phyloP scores from a whole-genome alignment of 2,888 invertebrate genomes.

The Caenorhabditis wallacei region DNA sequence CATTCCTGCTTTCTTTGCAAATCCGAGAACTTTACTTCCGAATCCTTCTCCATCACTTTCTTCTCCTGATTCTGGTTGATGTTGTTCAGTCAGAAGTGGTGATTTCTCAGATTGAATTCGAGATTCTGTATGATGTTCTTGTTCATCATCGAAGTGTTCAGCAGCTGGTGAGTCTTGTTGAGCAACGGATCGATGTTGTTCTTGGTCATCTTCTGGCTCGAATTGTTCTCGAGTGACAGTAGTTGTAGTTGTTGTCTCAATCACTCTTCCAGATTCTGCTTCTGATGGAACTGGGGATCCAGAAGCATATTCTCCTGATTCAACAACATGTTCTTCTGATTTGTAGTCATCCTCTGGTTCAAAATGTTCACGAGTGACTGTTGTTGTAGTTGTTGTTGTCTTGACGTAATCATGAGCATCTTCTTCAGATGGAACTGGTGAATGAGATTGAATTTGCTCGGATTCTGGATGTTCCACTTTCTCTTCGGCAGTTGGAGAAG shows the following conservation, averaged over 20 bases:
- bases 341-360: slow-evolving; percentile 47
- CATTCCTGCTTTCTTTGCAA: slow-evolving; percentile 74
- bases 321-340: not conserved
- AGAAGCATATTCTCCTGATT: not conserved
- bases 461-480: not conserved
- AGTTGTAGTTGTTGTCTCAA: slow-evolving; percentile 47
- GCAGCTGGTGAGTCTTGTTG: slow-evolving; percentile 20
- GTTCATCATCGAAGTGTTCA: slow-evolving; percentile 21
- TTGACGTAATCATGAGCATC: slow-evolving; percentile 5
- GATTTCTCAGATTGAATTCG: slow-evolving; percentile 34
- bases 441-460: not conserved
- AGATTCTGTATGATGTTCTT: slow-evolving; percentile 23
- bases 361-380: slow-evolving; percentile 40
- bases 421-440: slow-evolving; percentile 53
- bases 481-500: not conserved
- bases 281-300: slow-evolving; percentile 35
- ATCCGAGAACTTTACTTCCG: slow-evolving; percentile 66
- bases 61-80: slow-evolving; percentile 45
- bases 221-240: slow-evolving; percentile 30
- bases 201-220: slow-evolving; percentile 33
- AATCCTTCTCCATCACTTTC: slow-evolving; percentile 62
- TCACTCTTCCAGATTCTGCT: not conserved
- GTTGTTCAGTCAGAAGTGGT: slow-evolving; percentile 23
- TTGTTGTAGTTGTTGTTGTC: slow-evolving; percentile 48
- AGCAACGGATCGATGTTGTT: not conserved